Percentiles rank a stretch among this genome's conserved stretches.
phyloP scores from a whole-genome alignment of 2,888 invertebrate species.

The Drosophila lacicola region DNA sequence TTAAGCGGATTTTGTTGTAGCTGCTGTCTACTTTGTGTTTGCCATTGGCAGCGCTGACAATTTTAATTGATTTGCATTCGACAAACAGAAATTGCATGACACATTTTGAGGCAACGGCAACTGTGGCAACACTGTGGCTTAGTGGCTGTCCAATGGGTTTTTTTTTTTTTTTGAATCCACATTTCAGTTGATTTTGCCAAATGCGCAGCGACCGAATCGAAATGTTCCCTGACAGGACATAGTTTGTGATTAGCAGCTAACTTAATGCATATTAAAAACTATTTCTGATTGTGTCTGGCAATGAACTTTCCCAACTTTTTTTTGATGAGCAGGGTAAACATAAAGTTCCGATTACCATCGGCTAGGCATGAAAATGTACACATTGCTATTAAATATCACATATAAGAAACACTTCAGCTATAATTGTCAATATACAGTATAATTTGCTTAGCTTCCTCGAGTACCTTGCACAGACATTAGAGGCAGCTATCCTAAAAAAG shows the following conservation, averaged over 20 bases:
- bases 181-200: conserved; percentile 16
- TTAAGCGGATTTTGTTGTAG: conserved; percentile 72
- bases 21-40: conserved; percentile 73
- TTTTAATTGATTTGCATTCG: conserved; percentile 77
- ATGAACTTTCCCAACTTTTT: too few species aligned
- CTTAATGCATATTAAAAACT: conserved; percentile 17
- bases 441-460: too few species aligned
- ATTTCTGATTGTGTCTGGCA: conserved; percentile 6
- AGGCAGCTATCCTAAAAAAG: too few species aligned
- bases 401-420: conserved; percentile 7
- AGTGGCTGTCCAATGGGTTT: conserved; percentile 17
- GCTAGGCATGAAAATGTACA: neutral
- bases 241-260: conserved; percentile 7
- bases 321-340: too few species aligned
- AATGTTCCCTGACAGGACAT: conserved; percentile 4
- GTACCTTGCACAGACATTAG: too few species aligned
- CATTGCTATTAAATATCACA: neutral
- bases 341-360: neutral
- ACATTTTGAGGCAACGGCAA: conserved; percentile 21
- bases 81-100: conserved; percentile 45
- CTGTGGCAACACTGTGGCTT: conserved; percentile 20
- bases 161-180: conserved; percentile 30
- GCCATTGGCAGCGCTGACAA: conserved; percentile 50
- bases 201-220: conserved; percentile 1
- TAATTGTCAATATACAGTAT: conserved; percentile 4